Evolutionary conservation across 2,888 invertebrate species (phyloP).

Genomic region (Netelia inedita): DNA sequence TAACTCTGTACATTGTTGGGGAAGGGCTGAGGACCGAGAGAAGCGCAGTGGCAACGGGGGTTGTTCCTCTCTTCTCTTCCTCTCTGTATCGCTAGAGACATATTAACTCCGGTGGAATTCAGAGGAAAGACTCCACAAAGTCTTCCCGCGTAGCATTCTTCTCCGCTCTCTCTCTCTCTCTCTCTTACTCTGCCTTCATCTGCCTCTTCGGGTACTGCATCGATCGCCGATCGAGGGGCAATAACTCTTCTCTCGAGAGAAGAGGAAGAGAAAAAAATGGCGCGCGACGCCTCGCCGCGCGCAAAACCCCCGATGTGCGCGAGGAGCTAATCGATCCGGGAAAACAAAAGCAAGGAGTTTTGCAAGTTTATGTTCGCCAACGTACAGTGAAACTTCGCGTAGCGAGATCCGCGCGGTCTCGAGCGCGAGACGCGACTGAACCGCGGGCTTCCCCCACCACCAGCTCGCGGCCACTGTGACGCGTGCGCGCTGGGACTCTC

Average conservation of each 20-base stretch:
- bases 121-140: background rate
- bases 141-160: background rate
- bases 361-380: background rate
- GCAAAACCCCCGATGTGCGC: conserved; percentile 54
- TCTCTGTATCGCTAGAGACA: background rate
- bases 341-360: conserved; percentile 52
- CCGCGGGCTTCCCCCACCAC: too few species aligned
- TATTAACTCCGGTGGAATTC: conserved; percentile 1
- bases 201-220: conserved; percentile 16
- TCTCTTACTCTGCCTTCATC: background rate
- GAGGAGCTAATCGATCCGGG: conserved; percentile 65
- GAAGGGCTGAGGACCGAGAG: background rate
- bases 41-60: background rate
- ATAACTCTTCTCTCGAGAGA: conserved; percentile 47
- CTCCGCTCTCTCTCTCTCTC: conserved; percentile 16
- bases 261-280: conserved; percentile 28
- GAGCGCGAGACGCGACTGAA: too few species aligned
- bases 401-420: background rate
- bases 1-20: background rate
- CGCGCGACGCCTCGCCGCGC: conserved; percentile 34
- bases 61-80: background rate
- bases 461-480: background rate
- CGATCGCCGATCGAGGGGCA: conserved; percentile 52
- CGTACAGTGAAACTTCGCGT: conserved; percentile 7
- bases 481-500: conserved; percentile 29